Percentiles rank a stretch among this genome's conserved stretches.
phyloP scores from a whole-genome alignment of 2,888 invertebrate genomes.

The Volucella zonaria region DNA sequence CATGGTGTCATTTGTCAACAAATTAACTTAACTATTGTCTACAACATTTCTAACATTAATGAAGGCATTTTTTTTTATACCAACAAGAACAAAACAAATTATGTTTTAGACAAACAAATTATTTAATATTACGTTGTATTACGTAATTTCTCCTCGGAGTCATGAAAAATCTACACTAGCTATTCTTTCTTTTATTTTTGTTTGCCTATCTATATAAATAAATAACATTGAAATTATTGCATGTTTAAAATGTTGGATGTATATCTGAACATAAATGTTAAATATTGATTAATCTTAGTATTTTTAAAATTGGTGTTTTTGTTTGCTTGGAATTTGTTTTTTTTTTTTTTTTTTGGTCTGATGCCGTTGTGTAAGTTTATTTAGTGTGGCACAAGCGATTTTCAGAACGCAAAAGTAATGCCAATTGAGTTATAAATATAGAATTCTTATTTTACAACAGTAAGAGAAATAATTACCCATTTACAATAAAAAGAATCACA shows the following conservation, averaged over 20 bases:
- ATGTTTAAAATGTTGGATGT: conserved; percentile 67
- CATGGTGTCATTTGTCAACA: background rate
- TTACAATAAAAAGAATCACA: conserved; percentile 43
- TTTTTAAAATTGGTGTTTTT: conserved; percentile 73
- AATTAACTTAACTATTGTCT: conserved; percentile 18
- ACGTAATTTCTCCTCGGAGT: conserved; percentile 40
- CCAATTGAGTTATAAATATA: conserved; percentile 57
- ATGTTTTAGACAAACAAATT: background rate
- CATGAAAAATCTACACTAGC: conserved; percentile 69
- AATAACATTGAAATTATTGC: conserved; percentile 72
- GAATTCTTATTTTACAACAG: conserved; percentile 53
- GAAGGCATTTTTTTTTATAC: conserved; percentile 7
- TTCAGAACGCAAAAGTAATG: conserved; percentile 62
- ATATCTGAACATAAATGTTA: conserved; percentile 67
- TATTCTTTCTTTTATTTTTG: conserved; percentile 70
- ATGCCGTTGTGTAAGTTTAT: conserved; percentile 70
- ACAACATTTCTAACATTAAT: background rate
- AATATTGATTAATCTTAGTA: conserved; percentile 70
- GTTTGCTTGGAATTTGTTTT: conserved; percentile 71
- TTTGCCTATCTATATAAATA: conserved; percentile 71
- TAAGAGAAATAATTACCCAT: conserved; percentile 53
- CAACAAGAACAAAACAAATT: background rate
- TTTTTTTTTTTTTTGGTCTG: conserved; percentile 63
- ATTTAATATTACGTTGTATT: conserved; percentile 15
- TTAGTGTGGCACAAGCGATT: conserved; percentile 70